Percentiles rank a stretch among this genome's conserved stretches.
Evolutionary conservation across 2,113 vertebrate species (phyloP).

Genomic region (Columbina picui): DNA sequence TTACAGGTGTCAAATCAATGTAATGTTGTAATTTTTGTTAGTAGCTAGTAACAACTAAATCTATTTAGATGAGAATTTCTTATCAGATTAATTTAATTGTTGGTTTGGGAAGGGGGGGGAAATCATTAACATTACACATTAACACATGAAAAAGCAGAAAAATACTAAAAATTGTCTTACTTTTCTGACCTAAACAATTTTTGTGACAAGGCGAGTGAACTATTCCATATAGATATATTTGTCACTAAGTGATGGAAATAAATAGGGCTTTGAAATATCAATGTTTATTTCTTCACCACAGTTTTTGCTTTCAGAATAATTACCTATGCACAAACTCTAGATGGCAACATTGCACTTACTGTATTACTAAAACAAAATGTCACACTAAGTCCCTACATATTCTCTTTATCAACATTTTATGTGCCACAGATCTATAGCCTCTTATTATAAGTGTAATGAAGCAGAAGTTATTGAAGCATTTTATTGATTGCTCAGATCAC

Average conservation of each 20-base stretch:
- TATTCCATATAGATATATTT: background rate
- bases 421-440: conserved; percentile 88
- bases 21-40: conserved; percentile 5
- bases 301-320: conserved; percentile 61
- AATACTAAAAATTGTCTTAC: background rate
- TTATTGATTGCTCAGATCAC: conserved; percentile 95
- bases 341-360: conserved; percentile 90
- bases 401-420: conserved; percentile 85
- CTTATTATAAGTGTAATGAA: conserved; percentile 95
- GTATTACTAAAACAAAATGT: conserved; percentile 70
- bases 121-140: background rate
- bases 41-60: conserved; percentile 5
- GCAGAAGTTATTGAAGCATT: conserved; percentile 92
- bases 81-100: background rate
- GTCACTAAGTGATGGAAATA: conserved; percentile 21
- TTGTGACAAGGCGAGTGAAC: conserved; percentile 24
- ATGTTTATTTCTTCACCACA: background rate
- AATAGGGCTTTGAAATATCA: conserved; percentile 8
- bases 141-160: conserved; percentile 9
- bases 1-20: conserved; percentile 3
- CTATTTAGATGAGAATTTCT: background rate
- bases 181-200: conserved; percentile 34
- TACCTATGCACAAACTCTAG: conserved; percentile 85
- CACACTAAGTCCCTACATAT: conserved; percentile 67
- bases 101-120: background rate